Base-by-base conservation (phyloP, 1,140 invertebrate genomes). In the Prorops nasuta region DNA sequence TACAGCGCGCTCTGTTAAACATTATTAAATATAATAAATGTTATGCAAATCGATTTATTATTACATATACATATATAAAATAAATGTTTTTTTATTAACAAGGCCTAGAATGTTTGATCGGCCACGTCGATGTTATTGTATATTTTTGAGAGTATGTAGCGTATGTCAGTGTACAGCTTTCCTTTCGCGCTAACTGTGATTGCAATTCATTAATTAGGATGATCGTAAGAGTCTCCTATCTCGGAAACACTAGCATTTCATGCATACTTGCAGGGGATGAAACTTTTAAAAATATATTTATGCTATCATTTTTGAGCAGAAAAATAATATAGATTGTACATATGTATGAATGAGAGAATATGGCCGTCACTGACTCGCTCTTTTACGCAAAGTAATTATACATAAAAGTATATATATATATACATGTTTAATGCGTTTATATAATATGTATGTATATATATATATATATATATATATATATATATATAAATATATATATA, bases 401-500 rank as follows among this genome's bases (percentile, higher is more conserved):
- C 55, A 68, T 65, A 59, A 54, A 60, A 21, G 35, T 54, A 47
- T 51, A 56, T 39, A 62, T 43, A 56, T 54, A 56, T 15, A 56
- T 31, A 44, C n/a, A n/a, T n/a, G n/a, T n/a, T n/a, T n/a, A n/a
- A 58, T n/a, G n/a, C n/a, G n/a, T n/a, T n/a, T n/a, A n/a, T n/a
- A n/a, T n/a, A 37, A 42, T 37, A 17, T 19, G 44, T 12, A 36
- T 6, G 59, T 49, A 64, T 54, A 63, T 56, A 63, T 58, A 53
- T 52, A 55, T 63, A 54, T 54, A 55, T 48, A 18, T 41, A 40
- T 34, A 37, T 12, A 19, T 38, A 41, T 42, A 35, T 35, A 58
- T 53, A 60, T 59, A 58, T 63, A 54, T 58, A 58, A 60, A 66
- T 60, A 64, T 58, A 70, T 54, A 57, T 64, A 64, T 66, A 64